Conservation (phyloP, 1,140 invertebrate genomes). For the Drosophila pectinifera region DNA sequence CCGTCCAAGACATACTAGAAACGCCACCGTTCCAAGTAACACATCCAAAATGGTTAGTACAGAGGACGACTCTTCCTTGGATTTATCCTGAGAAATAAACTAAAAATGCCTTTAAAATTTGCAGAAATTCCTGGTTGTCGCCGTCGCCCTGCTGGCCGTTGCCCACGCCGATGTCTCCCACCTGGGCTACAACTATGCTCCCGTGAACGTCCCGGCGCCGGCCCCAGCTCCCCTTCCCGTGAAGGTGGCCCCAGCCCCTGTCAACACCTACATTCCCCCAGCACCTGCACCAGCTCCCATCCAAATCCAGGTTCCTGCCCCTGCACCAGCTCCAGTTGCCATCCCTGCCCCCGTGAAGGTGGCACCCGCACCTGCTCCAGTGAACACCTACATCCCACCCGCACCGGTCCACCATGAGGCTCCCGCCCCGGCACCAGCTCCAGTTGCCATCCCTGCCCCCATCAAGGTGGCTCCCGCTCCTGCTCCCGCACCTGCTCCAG, state of each 20-base stretch:
- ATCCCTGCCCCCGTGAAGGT: slow-evolving; percentile 21
- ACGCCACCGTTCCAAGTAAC: slow-evolving; percentile 60
- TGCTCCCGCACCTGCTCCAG: too few species aligned
- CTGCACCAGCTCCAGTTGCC: slow-evolving; percentile 34
- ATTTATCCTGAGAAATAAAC: background rate
- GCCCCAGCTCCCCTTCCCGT: slow-evolving; percentile 50
- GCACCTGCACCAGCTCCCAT: slow-evolving; percentile 40
- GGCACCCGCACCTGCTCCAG: slow-evolving; percentile 30
- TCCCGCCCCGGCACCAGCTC: slow-evolving; percentile 18
- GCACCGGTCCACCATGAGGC: slow-evolving; percentile 21
- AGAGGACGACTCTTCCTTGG: too few species aligned
- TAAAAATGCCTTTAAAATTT: background rate
- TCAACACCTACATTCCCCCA: slow-evolving; percentile 56
- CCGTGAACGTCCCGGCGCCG: slow-evolving; percentile 51
- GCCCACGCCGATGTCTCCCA: slow-evolving; percentile 81
- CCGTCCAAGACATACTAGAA: slow-evolving; percentile 50
- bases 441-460: slow-evolving; percentile 40
- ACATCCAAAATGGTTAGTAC: slow-evolving; percentile 67
- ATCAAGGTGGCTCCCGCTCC: slow-evolving; percentile 47
- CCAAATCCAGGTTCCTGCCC: slow-evolving; percentile 24
- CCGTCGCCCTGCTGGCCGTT: slow-evolving; percentile 72
- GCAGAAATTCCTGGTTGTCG: slow-evolving; percentile 72
- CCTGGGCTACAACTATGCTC: slow-evolving; percentile 74
- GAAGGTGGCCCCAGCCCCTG: slow-evolving; percentile 49
- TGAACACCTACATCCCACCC: slow-evolving; percentile 53